Conservation (phyloP, 2,797 vertebrate species). For the Onychomys torridus region DNA sequence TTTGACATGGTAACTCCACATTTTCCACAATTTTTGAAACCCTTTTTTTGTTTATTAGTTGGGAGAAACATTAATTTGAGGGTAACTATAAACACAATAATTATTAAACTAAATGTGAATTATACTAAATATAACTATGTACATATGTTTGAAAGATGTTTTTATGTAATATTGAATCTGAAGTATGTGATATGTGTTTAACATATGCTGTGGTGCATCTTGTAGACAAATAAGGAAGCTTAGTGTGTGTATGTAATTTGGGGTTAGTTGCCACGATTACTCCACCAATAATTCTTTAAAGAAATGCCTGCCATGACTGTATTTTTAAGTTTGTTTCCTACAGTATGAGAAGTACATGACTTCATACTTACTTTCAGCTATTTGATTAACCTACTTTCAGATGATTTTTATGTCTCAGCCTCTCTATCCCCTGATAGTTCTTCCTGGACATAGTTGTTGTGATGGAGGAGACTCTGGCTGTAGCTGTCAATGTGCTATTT, state of each 20-base stretch:
- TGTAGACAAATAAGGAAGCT: neutral
- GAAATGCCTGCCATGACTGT: neutral
- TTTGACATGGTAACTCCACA: neutral
- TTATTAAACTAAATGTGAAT: neutral
- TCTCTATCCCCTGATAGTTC: neutral
- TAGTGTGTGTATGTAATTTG: neutral
- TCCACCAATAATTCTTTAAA: neutral
- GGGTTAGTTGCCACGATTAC: neutral
- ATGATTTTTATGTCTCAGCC: neutral
- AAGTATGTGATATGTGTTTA: neutral
- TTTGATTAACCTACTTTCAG: neutral
- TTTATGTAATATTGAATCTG: neutral
- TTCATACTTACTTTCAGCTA: neutral
- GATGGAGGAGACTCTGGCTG: neutral
- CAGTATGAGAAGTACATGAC: neutral
- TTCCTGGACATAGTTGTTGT: neutral
- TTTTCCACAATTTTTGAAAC: neutral
- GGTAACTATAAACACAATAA: neutral
- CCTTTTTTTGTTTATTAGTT: neutral
- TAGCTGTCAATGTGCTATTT: neutral
- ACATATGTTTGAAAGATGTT: slow-evolving; percentile 2
- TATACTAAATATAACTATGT: neutral
- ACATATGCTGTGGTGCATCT: neutral
- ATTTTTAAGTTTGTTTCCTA: slow-evolving; percentile 41
- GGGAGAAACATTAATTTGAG: slow-evolving; percentile 1